Percentiles rank a stretch among this genome's conserved stretches.
phyloP scores from a whole-genome alignment of 2,113 vertebrate genomes.

The Pterocles gutturalis region DNA sequence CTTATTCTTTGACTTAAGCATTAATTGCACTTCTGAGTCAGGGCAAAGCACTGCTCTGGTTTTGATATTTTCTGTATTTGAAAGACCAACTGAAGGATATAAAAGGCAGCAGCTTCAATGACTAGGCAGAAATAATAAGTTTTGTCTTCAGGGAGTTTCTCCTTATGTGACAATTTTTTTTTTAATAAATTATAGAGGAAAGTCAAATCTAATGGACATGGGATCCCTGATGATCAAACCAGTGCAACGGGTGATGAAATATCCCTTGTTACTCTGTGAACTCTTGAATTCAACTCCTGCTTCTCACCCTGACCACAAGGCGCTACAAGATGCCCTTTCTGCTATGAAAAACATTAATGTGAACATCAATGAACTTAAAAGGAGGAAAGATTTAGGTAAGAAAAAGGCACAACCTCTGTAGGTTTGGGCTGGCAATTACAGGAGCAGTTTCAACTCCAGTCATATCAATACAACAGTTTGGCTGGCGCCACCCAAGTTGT shows the following conservation, averaged over 20 bases:
- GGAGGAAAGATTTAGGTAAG: constrained; percentile 94
- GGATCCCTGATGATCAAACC: constrained; percentile 96
- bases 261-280: constrained; percentile 89
- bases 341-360: constrained; percentile 87
- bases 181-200: constrained; percentile 81
- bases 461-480: background rate
- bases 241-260: constrained; percentile 97
- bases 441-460: background rate
- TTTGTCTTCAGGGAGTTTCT: background rate
- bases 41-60: background rate
- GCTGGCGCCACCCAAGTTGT: background rate
- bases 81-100: background rate
- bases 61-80: background rate
- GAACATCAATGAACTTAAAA: constrained; percentile 96
- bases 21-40: background rate
- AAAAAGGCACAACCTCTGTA: background rate
- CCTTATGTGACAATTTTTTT: background rate
- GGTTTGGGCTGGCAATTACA: background rate
- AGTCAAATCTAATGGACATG: constrained; percentile 91
- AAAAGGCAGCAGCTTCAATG: background rate
- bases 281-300: constrained; percentile 90
- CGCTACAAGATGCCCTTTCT: constrained; percentile 83
- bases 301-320: constrained; percentile 86
- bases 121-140: background rate
- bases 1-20: background rate